A percentile compares a stretch with the other conserved stretches of the same genome.
These are phyloP conservation scores for Podarcis cretensis DNA, from an alignment of 2,113 vertebrate species.

Conservation along the genomic window DNA sequence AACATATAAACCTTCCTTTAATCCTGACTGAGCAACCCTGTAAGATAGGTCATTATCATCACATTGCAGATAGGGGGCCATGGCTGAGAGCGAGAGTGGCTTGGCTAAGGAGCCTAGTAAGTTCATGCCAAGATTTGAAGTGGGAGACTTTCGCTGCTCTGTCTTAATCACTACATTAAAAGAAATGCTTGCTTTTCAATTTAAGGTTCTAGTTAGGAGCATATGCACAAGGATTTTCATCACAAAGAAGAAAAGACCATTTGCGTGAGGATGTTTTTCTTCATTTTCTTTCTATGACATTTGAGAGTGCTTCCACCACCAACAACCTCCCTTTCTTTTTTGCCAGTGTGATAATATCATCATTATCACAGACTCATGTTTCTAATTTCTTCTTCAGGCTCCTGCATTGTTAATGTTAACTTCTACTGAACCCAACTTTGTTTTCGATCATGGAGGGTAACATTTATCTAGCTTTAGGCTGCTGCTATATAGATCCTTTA, in stretches of 20 bases:
- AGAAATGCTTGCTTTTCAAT: constrained; percentile 63
- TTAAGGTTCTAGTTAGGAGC: constrained; percentile 53
- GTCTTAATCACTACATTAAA: neutral
- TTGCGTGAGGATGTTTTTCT: constrained; percentile 58
- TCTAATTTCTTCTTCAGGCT: constrained; percentile 73
- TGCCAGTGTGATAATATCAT: constrained; percentile 70
- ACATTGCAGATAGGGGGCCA: too few species aligned
- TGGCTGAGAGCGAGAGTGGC: too few species aligned
- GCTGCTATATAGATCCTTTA: constrained; percentile 49
- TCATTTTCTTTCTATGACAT: constrained; percentile 57
- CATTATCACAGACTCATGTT: constrained; percentile 67
- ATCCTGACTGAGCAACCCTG: too few species aligned
- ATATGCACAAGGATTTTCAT: constrained; percentile 63
- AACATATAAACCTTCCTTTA: too few species aligned
- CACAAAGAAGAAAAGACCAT: constrained; percentile 65
- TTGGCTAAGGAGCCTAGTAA: neutral
- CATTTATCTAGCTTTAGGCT: constrained; percentile 30
- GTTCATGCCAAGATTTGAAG: neutral
- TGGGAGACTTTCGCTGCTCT: neutral
- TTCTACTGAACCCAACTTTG: constrained; percentile 65
- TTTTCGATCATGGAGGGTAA: constrained; percentile 53
- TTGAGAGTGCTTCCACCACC: constrained; percentile 36
- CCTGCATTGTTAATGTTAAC: constrained; percentile 77
- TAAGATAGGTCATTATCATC: neutral
- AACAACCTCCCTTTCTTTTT: constrained; percentile 23